These are phyloP conservation scores for Euwallacea fornicatus DNA, from an alignment of 1,140 invertebrate species.

Conservation along the genomic window DNA sequence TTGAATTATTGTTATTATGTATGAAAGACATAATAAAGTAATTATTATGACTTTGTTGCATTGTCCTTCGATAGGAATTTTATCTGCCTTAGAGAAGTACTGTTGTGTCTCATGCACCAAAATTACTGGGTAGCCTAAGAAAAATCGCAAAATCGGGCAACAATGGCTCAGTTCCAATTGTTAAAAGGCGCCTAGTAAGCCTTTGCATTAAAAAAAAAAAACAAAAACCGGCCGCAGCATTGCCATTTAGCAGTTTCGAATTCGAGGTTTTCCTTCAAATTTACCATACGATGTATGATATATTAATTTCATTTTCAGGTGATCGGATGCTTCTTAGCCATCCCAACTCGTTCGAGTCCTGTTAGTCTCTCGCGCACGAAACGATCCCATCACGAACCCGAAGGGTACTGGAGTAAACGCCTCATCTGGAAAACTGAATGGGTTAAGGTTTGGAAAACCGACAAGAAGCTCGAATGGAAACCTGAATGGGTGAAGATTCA, in stretches of 20 bases:
- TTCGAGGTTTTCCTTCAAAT: background rate
- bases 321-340: constrained; percentile 52
- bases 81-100: too few species aligned
- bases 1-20: too few species aligned
- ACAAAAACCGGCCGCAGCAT: background rate
- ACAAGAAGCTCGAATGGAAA: constrained; percentile 66
- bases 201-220: background rate
- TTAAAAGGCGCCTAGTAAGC: background rate
- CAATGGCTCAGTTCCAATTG: background rate
- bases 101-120: too few species aligned
- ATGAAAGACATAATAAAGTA: too few species aligned
- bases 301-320: constrained; percentile 51
- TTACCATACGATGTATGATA: background rate
- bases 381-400: constrained; percentile 56
- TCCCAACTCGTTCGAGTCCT: constrained; percentile 53
- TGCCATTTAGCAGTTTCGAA: background rate
- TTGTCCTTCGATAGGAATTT: too few species aligned
- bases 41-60: too few species aligned
- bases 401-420: constrained; percentile 67
- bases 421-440: constrained; percentile 67
- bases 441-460: constrained; percentile 60
- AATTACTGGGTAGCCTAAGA: background rate
- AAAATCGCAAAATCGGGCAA: background rate
- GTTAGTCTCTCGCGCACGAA: constrained; percentile 53
- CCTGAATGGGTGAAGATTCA: constrained; percentile 65